Evolutionary conservation across 1,140 invertebrate species (phyloP).

Genomic region (Holotrichia oblita): DNA sequence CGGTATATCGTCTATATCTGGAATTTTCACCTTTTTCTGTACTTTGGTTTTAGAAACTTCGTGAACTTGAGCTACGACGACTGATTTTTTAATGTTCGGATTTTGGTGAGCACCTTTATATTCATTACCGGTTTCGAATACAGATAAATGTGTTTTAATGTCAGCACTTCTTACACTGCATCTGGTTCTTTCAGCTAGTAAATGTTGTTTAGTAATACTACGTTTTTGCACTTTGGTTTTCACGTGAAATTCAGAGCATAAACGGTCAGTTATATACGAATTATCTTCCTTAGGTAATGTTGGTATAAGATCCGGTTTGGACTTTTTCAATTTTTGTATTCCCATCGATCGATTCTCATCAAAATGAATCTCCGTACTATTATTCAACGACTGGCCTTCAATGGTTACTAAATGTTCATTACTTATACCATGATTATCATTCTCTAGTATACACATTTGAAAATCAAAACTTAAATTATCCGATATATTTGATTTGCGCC

Average conservation of each 20-base stretch:
- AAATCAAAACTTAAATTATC: slow-evolving; percentile 53
- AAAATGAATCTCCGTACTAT: slow-evolving; percentile 46
- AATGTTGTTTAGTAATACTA: slow-evolving; percentile 44
- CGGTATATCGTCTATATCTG: slow-evolving; percentile 53
- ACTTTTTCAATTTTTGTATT: slow-evolving; percentile 49
- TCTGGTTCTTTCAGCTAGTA: slow-evolving; percentile 43
- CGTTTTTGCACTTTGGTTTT: slow-evolving; percentile 57
- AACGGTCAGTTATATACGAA: slow-evolving; percentile 54
- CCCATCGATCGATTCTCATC: slow-evolving; percentile 46
- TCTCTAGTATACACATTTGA: slow-evolving; percentile 56
- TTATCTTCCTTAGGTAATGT: slow-evolving; percentile 52
- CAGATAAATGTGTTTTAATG: slow-evolving; percentile 37
- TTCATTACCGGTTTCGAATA: slow-evolving; percentile 36
- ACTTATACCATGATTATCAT: slow-evolving; percentile 39
- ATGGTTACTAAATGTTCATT: background rate
- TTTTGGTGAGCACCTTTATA: background rate
- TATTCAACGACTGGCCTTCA: slow-evolving; percentile 39
- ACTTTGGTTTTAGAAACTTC: slow-evolving; percentile 46
- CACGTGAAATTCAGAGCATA: slow-evolving; percentile 56
- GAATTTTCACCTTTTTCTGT: slow-evolving; percentile 33
- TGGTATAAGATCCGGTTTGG: slow-evolving; percentile 56
- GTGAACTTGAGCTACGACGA: slow-evolving; percentile 53
- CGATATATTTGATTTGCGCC: slow-evolving; percentile 49
- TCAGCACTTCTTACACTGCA: slow-evolving; percentile 41
- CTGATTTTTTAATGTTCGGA: slow-evolving; percentile 46